A percentile compares a stretch with the other conserved stretches of the same genome.
phyloP scores from a whole-genome alignment of 2,888 invertebrate genomes.

The Tortrix viridana region DNA sequence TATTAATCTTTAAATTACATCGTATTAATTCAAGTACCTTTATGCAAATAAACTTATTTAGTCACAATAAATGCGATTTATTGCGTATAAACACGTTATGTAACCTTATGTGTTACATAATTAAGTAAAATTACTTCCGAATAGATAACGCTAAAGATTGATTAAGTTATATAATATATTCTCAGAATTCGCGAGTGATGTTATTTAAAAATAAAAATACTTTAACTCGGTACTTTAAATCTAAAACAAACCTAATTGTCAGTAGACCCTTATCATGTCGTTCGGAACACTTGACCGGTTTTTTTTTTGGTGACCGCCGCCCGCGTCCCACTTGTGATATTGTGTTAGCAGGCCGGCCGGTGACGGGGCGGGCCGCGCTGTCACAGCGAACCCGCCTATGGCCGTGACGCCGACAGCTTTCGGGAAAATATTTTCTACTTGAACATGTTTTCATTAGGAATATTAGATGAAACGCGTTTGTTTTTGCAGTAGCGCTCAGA shows the following conservation, averaged over 20 bases:
- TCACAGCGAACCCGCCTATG: slow-evolving; percentile 40
- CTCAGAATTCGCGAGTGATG: no score
- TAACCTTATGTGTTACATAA: no score
- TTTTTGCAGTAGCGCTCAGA: no score
- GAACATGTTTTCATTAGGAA: slow-evolving; percentile 13
- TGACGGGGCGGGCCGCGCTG: slow-evolving; percentile 41
- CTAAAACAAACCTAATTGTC: not conserved
- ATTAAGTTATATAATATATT: no score
- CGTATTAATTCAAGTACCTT: no score
- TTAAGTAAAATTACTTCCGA: no score
- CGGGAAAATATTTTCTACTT: slow-evolving; percentile 19
- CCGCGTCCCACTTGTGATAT: slow-evolving; percentile 48
- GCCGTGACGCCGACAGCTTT: slow-evolving; percentile 9
- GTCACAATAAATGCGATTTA: no score
- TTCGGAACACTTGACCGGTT: slow-evolving; percentile 25
- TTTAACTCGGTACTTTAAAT: not conserved
- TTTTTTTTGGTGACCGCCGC: slow-evolving; percentile 39
- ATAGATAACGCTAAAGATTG: no score
- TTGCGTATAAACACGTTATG: no score
- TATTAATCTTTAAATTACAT: no score
- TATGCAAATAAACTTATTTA: no score
- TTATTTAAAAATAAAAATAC: no score
- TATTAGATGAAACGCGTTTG: slow-evolving; percentile 4
- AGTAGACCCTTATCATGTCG: slow-evolving; percentile 4
- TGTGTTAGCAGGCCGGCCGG: slow-evolving; percentile 50